Evolutionary conservation across 2,113 vertebrate species (phyloP), one percentile per base, ranked within the genome.

Genomic region (Sapajus apella): DNA sequence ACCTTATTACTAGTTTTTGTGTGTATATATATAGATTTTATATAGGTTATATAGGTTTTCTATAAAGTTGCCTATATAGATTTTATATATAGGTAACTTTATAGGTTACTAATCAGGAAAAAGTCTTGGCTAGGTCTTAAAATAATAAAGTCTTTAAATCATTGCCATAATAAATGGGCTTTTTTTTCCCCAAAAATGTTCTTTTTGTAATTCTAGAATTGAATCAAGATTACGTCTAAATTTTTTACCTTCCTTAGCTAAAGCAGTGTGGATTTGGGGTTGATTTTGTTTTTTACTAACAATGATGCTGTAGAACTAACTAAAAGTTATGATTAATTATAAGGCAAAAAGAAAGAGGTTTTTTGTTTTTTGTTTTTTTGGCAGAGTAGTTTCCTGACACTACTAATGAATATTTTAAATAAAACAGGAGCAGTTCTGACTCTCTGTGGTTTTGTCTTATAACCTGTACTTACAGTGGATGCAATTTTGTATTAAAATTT

Each of bases 401-500:
- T 92, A 66, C 52, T 90, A 75, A 61, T 40, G 0, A 0, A 75
- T 56, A 85, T 47, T 88, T 56, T 90, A 45, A 81, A 56, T 95
- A 95, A 37, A 96, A 66, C 68, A 70, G 47, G 30, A 97, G 89
- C 97, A 83, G 27, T 68, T 75, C 91, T 45, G 70, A 45, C 47
- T 92, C 88, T 94, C 92, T 97, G 3, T 0, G 76, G 94, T 0
- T 61, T 94, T 98, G 52, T 88, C 96, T 40, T 96, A 64, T 92
- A 90, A 94, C 87, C 97, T 97, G 32, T 97, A 88, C 92, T 91
- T 90, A 90, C 14, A n/a, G 90, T 88, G 86, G 91, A 96, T 90
- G 97, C 45, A 21, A 92, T 96, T 95, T 95, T 97, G 30, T 94
- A 91, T 97, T 98, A 97, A 98, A 98, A 61, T 95, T 70, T 83